A percentile compares a stretch with the other conserved stretches of the same genome.
Evolutionary conservation across 2,797 vertebrate species (phyloP).

Genomic region (Chelidonichthys spinosus): DNA sequence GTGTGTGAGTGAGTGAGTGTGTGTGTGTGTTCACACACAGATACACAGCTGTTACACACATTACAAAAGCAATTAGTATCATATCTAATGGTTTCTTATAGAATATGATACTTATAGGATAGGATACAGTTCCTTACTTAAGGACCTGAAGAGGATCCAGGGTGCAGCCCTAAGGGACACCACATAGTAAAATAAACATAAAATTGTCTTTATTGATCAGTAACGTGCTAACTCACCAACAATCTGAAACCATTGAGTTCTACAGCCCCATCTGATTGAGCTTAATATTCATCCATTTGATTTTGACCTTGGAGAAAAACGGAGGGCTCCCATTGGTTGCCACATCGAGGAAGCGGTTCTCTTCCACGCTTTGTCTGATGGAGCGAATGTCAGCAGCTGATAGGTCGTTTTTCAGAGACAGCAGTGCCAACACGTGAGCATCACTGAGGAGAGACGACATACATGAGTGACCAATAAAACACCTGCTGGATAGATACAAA

Average conservation of each 20-base stretch:
- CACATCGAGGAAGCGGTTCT: constrained; percentile 23
- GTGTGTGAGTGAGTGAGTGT: too few species aligned
- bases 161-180: too few species aligned
- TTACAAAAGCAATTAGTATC: too few species aligned
- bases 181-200: too few species aligned
- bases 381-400: constrained; percentile 74
- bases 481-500: background rate
- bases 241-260: background rate
- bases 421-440: constrained; percentile 84
- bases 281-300: constrained; percentile 57
- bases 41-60: too few species aligned
- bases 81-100: too few species aligned
- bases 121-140: too few species aligned
- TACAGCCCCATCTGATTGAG: constrained; percentile 40
- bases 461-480: background rate
- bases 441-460: constrained; percentile 77
- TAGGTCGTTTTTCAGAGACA: constrained; percentile 88
- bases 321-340: constrained; percentile 21
- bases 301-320: constrained; percentile 79
- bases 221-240: too few species aligned
- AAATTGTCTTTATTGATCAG: too few species aligned
- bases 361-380: constrained; percentile 83
- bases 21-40: too few species aligned
- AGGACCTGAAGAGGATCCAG: too few species aligned
- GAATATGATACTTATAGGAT: too few species aligned